These are phyloP conservation scores for Baronia brevicornis DNA, from an alignment of 2,888 invertebrate species.

Conservation along the genomic window DNA sequence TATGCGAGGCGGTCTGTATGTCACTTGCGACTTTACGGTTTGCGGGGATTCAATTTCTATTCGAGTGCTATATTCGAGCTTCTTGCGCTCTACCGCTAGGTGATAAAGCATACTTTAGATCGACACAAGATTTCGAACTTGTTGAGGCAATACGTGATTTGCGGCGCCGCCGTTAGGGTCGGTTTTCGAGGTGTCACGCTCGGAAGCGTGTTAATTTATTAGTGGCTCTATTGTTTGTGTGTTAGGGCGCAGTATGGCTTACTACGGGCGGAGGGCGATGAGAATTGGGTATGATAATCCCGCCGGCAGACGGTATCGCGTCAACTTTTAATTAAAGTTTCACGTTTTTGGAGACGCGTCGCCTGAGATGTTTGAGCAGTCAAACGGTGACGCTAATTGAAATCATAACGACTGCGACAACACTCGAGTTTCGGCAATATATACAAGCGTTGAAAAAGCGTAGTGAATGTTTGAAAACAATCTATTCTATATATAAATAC, in stretches of 20 bases:
- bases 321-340: slow-evolving; percentile 57
- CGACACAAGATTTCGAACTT: slow-evolving; percentile 36
- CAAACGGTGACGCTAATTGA: slow-evolving; percentile 16
- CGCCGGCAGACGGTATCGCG: slow-evolving; percentile 26
- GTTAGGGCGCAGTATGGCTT: slow-evolving; percentile 25
- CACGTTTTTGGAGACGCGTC: slow-evolving; percentile 10
- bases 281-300: slow-evolving; percentile 23
- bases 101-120: slow-evolving; percentile 50
- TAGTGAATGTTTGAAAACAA: too few species aligned
- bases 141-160: slow-evolving; percentile 68
- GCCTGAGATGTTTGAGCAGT: slow-evolving; percentile 12
- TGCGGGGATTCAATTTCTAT: slow-evolving; percentile 63
- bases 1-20: slow-evolving; percentile 24
- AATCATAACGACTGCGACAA: slow-evolving; percentile 12
- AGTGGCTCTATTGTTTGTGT: slow-evolving; percentile 9
- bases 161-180: slow-evolving; percentile 46
- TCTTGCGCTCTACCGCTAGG: slow-evolving; percentile 29
- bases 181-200: slow-evolving; percentile 30
- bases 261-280: slow-evolving; percentile 4
- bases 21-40: slow-evolving; percentile 53
- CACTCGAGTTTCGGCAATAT: background rate
- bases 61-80: slow-evolving; percentile 35
- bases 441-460: too few species aligned
- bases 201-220: slow-evolving; percentile 2
- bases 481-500: too few species aligned